Evolutionary conservation across 2,113 vertebrate genomes (phyloP).

Genomic region (Pyrgilauda ruficollis): DNA sequence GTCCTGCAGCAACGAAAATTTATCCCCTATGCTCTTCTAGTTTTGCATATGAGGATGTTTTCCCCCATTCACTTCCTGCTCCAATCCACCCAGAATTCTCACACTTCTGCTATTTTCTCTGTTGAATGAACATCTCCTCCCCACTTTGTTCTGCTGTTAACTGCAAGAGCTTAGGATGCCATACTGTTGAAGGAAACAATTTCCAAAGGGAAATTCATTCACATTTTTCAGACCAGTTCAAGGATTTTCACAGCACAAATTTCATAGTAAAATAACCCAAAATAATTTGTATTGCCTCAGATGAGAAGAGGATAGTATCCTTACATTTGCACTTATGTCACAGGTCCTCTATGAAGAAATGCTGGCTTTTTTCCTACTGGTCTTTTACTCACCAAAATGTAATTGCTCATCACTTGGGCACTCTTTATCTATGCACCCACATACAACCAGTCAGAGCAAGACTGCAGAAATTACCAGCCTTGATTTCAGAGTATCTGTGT

Average conservation of each 20-base stretch:
- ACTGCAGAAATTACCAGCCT: neutral
- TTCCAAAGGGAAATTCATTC: neutral
- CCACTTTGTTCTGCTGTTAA: neutral
- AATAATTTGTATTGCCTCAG: neutral
- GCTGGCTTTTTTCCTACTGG: neutral
- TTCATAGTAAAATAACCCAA: neutral
- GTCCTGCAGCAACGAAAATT: neutral
- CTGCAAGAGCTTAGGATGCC: neutral
- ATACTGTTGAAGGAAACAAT: neutral
- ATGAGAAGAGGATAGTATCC: neutral
- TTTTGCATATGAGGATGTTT: accelerated
- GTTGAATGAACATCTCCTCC: neutral
- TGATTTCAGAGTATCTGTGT: neutral
- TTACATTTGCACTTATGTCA: neutral
- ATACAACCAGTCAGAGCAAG: neutral
- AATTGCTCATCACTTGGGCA: neutral
- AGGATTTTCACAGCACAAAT: neutral
- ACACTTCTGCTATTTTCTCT: neutral
- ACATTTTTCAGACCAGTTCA: neutral
- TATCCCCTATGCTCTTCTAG: neutral
- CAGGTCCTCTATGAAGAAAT: neutral
- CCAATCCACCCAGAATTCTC: neutral
- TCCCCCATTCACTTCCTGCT: neutral
- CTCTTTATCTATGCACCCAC: neutral
- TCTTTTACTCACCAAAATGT: neutral